A percentile compares a stretch with the other conserved stretches of the same genome.
Evolutionary conservation across 2,888 invertebrate species (phyloP).

Genomic region (Cheiracanthium punctorium): DNA sequence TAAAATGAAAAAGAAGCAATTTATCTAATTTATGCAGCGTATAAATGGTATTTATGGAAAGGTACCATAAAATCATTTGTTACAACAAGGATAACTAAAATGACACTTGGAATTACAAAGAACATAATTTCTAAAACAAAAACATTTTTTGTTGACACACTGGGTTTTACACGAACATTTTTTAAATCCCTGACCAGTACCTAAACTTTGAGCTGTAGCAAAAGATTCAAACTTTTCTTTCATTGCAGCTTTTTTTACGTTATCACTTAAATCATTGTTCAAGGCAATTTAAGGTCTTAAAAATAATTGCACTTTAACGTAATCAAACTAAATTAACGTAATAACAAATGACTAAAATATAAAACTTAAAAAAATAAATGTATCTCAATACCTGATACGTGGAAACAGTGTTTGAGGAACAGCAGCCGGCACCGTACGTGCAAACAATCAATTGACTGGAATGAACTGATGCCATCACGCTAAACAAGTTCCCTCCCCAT

Average conservation of each 20-base stretch:
- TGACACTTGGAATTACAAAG: too few species aligned
- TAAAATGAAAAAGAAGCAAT: constrained; percentile 58
- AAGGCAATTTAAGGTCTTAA: too few species aligned
- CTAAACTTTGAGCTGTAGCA: constrained; percentile 8
- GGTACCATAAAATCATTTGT: constrained; percentile 54
- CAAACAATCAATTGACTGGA: constrained; percentile 39
- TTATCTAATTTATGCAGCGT: constrained; percentile 60
- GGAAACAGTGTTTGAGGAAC: constrained; percentile 18
- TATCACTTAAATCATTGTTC: constrained; percentile 32
- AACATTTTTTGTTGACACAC: too few species aligned
- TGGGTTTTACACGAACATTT: constrained; percentile 13
- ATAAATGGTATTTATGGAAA: constrained; percentile 59
- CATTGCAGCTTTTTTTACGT: constrained; percentile 35
- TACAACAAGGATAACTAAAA: constrained; percentile 44
- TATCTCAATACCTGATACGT: constrained; percentile 21
- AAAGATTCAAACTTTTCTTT: constrained; percentile 59
- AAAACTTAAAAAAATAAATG: too few species aligned
- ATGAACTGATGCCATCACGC: constrained; percentile 42
- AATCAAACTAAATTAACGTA: not conserved
- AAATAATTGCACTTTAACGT: constrained; percentile 16
- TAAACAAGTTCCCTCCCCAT: constrained; percentile 53
- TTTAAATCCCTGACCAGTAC: constrained; percentile 14
- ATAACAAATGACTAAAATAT: too few species aligned
- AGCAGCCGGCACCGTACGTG: constrained; percentile 43
- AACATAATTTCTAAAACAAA: too few species aligned